Evolutionary conservation across 2,888 invertebrate genomes (phyloP), one percentile per base, ranked within the genome.

Genomic region (Helicoverpa assulta): DNA sequence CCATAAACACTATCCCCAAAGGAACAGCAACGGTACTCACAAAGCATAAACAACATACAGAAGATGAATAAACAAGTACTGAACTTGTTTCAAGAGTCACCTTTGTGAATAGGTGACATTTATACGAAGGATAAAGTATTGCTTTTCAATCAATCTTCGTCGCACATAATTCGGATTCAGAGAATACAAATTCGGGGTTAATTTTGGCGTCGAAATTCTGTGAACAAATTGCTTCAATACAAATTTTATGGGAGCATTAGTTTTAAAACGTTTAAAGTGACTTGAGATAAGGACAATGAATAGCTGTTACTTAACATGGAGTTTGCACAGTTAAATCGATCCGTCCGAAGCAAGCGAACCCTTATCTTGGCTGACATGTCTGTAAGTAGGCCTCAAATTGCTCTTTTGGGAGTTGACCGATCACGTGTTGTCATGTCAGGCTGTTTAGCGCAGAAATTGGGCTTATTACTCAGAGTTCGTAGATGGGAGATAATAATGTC

Each of bases 341-440:
- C 85, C 85, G 85, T 84, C 84, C 76, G 84, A 86, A 83, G 84
- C 84, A 81, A 83, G 76, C 84, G 84, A 84, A 92, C 92, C 91
- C 92, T 92, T 89, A 89, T 92, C 92, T 86, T 82, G 68, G 73
- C 76, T 90, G 91, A 91, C 92, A 88, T 88, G 89, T 90, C 88
- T 85, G 87, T 89, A 90, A 91, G 90, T 89, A 88, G 86, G 68
- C 82, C 82, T 85, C 83, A 86, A 92, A 90, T 91, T 88, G 91
- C 86, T 85, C 90, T 89, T 89, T 90, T 82, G 89, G 89, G 88
- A 86, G 82, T 82, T 86, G 86, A 87, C 85, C 86, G 86, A 87
- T 88, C 87, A 85, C 84, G 77, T 84, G 83, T 85, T 81, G 37
- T 69, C 77, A 77, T 78, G 81, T 86, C 78, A 73, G 77, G 60